These are phyloP conservation scores for Mergus octosetaceus DNA, from an alignment of 2,797 vertebrate species.

Conservation along the genomic window DNA sequence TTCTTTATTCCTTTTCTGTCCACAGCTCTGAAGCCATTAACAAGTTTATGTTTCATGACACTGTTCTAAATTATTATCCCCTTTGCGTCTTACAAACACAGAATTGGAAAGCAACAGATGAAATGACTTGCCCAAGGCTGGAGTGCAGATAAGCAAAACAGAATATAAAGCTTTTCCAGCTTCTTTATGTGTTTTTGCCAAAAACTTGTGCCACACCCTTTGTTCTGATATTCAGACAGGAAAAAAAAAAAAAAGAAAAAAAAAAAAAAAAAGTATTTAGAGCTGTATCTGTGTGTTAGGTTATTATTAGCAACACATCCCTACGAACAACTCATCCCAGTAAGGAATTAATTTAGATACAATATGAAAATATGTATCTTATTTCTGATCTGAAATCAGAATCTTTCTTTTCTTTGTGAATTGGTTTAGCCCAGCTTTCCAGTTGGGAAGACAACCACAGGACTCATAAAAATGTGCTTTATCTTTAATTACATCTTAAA, in stretches of 20 bases:
- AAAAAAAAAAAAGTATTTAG: neutral
- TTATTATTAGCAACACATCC: neutral
- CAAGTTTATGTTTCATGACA: neutral
- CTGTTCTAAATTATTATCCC: neutral
- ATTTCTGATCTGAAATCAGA: neutral
- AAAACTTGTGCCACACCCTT: neutral
- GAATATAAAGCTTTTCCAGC: neutral
- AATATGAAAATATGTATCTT: neutral
- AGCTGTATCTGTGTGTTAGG: neutral
- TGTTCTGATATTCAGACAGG: neutral
- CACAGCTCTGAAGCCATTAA: neutral
- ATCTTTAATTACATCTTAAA: slow-evolving; percentile 21
- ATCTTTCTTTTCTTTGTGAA: neutral
- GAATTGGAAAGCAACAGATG: neutral
- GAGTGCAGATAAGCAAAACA: neutral
- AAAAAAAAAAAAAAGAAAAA: neutral
- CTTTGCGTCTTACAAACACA: neutral
- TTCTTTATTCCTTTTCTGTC: neutral
- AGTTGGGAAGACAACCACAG: neutral
- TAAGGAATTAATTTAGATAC: neutral
- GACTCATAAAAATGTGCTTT: slow-evolving; percentile 9
- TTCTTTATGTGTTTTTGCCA: neutral
- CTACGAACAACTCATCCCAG: neutral
- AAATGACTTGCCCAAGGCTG: neutral
- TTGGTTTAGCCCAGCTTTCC: neutral